Conservation (phyloP, 2,888 invertebrate species). For the Aphodius sticticus region DNA sequence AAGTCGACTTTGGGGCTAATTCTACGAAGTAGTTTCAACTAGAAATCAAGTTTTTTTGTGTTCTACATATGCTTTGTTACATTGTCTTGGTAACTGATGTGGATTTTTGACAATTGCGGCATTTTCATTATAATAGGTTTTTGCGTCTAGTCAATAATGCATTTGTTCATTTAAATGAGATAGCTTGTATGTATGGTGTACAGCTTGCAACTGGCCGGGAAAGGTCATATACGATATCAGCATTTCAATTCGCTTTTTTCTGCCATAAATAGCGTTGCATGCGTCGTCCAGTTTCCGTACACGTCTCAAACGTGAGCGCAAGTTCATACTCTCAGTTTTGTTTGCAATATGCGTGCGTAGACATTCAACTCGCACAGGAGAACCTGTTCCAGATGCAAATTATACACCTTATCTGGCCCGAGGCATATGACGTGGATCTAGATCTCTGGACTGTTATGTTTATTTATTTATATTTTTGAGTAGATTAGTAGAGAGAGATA, state of each 20-base stretch:
- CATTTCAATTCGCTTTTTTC: background rate
- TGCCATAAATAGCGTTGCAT: background rate
- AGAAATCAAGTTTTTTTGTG: too few species aligned
- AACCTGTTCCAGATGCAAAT: background rate
- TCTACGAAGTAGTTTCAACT: too few species aligned
- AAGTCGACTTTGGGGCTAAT: too few species aligned
- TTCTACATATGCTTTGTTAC: too few species aligned
- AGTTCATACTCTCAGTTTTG: background rate
- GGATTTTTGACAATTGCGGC: too few species aligned
- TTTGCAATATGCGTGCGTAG: background rate
- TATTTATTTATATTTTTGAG: background rate
- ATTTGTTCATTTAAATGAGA: background rate
- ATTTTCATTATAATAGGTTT: too few species aligned
- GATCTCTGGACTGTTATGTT: background rate
- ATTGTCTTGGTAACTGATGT: too few species aligned
- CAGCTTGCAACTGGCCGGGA: background rate
- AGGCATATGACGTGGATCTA: background rate
- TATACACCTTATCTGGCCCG: background rate
- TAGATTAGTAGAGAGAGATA: background rate
- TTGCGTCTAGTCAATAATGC: background rate
- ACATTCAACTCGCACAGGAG: background rate
- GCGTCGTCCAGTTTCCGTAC: background rate
- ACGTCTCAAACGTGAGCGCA: background rate
- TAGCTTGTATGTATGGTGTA: background rate
- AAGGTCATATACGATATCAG: conserved; percentile 4